A percentile compares a stretch with the other conserved stretches of the same genome.
Conservation (phyloP, 2,888 invertebrate genomes). For the Drosophila formosana region DNA sequence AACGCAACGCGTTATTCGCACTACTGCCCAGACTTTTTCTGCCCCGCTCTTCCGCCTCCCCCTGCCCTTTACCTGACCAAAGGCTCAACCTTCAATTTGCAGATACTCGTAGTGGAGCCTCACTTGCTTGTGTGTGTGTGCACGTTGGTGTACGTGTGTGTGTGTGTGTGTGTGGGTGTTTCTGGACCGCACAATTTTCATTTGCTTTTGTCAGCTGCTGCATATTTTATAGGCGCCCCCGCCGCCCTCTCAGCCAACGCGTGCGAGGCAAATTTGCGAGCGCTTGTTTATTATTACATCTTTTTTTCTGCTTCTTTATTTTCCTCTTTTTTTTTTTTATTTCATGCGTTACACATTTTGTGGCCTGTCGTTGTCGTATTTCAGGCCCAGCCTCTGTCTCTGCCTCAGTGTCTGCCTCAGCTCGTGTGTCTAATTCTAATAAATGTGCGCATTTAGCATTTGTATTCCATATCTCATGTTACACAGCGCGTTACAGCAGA, state of each 20-base stretch:
- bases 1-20: constrained; percentile 22
- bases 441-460: constrained; percentile 48
- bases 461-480: constrained; percentile 45
- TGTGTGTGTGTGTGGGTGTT: constrained; percentile 15
- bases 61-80: constrained; percentile 8
- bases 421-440: constrained; percentile 35
- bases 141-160: not conserved
- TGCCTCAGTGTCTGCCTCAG: not conserved
- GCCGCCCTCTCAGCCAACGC: constrained; percentile 19
- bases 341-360: constrained; percentile 29
- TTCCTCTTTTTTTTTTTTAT: constrained; percentile 4
- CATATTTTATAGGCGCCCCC: constrained; percentile 53
- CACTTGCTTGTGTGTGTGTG: constrained; percentile 21
- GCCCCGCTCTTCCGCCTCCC: not conserved
- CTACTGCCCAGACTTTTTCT: not conserved
- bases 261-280: constrained; percentile 46
- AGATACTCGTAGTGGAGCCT: constrained; percentile 17
- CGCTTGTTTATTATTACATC: constrained; percentile 35
- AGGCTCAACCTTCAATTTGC: constrained; percentile 30
- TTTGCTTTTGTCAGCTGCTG: constrained; percentile 56
- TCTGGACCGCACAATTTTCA: constrained; percentile 45
- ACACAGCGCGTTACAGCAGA: constrained; percentile 7
- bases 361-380: constrained; percentile 23
- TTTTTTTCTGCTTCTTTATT: constrained; percentile 9
- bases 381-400: not conserved